Evolutionary conservation across 2,888 invertebrate species (phyloP), one percentile per base, ranked within the genome.

Genomic region (Tribolium freemani): DNA sequence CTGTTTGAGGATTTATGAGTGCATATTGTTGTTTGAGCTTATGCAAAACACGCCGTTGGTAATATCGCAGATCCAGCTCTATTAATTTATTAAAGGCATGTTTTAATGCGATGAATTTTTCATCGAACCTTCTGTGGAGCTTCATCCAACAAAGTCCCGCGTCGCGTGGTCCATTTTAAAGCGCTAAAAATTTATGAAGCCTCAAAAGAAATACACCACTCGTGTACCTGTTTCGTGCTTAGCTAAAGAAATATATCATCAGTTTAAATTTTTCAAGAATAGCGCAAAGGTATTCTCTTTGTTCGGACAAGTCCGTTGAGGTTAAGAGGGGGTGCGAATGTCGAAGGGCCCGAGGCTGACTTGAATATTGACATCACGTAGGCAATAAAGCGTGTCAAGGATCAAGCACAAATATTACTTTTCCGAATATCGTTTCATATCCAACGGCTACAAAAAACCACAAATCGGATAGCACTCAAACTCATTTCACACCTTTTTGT

Each of bases 281-380:
- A 44, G 5, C 38, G 2, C 30, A 26, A 21, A 6, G 8, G 51
- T 2, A 31, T 51, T 44, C 38, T 64, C 51, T 64, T 44, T 64
- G 64, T 46, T 54, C 45, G 13, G 66, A 54, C 67, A 53, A 54
- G 53, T 54, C 54, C 54, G 66, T 11, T 11, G 66, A 66, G 66
- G 54, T 31, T 54, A 67, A 46, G 61, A 57, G 68, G 63, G 75
- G 73, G 76, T 74, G 75, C 75, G 79, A 76, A 80, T 78, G 77
- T 73, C 73, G 74, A 78, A 77, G 63, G 57, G 75, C 78, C 75
- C 26, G 57, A 51, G 73, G 80, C 76, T 53, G 61, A 71, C 75
- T 80, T 80, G 80, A 78, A 83, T 81, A 84, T 83, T 83, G 83
- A 83, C 81, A 81, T 83, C 84, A 83, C 84, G 84, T 83, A 83